Evolutionary conservation across 1,140 invertebrate genomes (phyloP), one percentile per base, ranked within the genome.

Genomic region (Rhopalosiphum maidis): DNA sequence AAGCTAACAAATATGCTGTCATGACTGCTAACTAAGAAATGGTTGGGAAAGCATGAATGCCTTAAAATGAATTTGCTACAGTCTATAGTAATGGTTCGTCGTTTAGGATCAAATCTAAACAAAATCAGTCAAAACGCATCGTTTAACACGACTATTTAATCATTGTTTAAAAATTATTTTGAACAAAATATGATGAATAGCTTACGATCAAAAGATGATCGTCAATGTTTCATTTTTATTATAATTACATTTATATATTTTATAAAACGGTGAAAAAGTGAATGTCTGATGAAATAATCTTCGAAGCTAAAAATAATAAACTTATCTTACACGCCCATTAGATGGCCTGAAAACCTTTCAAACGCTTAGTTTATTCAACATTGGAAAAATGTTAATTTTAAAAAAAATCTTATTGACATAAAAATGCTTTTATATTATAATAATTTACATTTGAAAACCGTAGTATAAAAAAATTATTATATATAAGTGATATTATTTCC

Each of bases 1-100:
- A 30, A 88, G 86, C 25, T 48, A 88, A 88, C 43, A n/a, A 88
- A 48, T 90, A 55, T 55, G 22, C 48, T 37, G 51, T 55, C 88
- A 51, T 37, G 88, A 55, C n/a, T 55, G n/a, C 22, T 90, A 41
- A 11, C 88, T 37, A 54, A 90, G 23, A 41, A 41, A 35, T 37
- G 88, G 88, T 90, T 41, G 30, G 87, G 3, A 51, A 54, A 48
- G 51, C n/a, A 37, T 1, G 88, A 55, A 90, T 37, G 9, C 25
- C 21, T 90, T 55, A 55, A 90, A 54, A 90, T 25, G 8, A 55
- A 51, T 35, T 88, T 35, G 21, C n/a, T 30, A 21, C 43, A 43
- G 15, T 25, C 41, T 87, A 87, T 46, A 43, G 41, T 87, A 46
- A 46, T 46, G 30, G 41, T 48, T 87, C 41, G 15, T n/a, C 85